Base-by-base conservation (phyloP, 2,888 invertebrate genomes). In the Phorcus lineatus region DNA sequence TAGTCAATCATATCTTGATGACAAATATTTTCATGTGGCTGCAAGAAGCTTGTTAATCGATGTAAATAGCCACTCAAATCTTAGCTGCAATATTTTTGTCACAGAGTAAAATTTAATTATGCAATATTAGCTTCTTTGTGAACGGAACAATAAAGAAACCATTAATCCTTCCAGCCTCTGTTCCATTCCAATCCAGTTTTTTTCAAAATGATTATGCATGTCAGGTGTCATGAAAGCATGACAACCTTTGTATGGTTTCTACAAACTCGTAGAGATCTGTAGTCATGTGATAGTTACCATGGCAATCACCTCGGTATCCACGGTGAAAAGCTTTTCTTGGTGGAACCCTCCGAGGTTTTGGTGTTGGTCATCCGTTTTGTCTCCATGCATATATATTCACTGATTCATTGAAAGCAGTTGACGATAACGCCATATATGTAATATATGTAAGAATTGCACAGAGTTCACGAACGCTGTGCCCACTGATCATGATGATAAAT, bases 71-170 rank as follows among this genome's bases (percentile, higher is more conserved):
- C 62, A 62, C 62, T 62, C 16, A 22, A 74, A 19, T 74, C 19
- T 28, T 74, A 40, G 74, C 74, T 74, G 74, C 74, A 74, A 74
- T 74, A 74, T 74, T 40, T 74, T 74, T 74, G 36, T 74, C 36
- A 74, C 74, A 74, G 36, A 40, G 47, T 47, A 40, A 55, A 74
- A 70, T 74, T n/a, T 24, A 67, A 74, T 74, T 79, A 79, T 79
- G 79, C 79, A 79, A 79, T 79, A 74, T 55, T 62, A 62, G 62
- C 62, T 62, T 62, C 11, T 47, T 28, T 62, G 62, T 62, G 62
- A 62, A 62, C 62, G 62, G 62, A 62, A 62, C 62, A 62, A 62
- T 24, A 62, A 62, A 28, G 11, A 62, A 24, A 62, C 13, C 28
- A 36, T 62, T 62, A 62, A 62, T 62, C 62, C 62, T 62, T 62